These are phyloP conservation scores for Burhinus bistriatus DNA, from an alignment of 2,113 vertebrate species.

Conservation along the genomic window DNA sequence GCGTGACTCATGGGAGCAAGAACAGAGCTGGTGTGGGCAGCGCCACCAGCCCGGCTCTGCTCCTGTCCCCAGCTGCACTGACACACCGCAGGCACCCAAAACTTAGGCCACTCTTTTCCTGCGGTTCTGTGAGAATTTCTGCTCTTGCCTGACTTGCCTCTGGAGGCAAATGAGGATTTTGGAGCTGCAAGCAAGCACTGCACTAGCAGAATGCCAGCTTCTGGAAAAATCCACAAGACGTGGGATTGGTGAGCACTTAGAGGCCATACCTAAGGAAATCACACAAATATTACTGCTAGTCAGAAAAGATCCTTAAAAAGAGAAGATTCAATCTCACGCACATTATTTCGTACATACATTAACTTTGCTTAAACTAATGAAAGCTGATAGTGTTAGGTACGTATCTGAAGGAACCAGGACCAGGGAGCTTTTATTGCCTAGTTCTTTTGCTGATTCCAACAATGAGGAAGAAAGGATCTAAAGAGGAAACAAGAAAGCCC, in stretches of 20 bases:
- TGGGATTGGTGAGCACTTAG: background rate
- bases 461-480: background rate
- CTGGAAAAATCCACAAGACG: background rate
- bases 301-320: background rate
- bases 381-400: rapidly evolving
- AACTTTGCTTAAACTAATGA: background rate
- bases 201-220: rapidly evolving
- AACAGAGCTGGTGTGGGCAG: background rate
- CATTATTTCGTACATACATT: rapidly evolving
- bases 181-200: background rate
- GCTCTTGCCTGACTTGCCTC: background rate
- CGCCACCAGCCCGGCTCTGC: too few species aligned
- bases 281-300: rapidly evolving
- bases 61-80: background rate
- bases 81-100: background rate
- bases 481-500: background rate
- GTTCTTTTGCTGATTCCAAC: too few species aligned
- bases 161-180: background rate
- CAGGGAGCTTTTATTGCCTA: background rate
- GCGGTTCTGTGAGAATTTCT: background rate
- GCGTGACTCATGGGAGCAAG: background rate
- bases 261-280: background rate
- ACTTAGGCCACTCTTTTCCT: background rate
- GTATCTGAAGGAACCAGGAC: background rate
- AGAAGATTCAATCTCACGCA: background rate